Evolutionary conservation across 2,888 invertebrate species (phyloP), one percentile per base, ranked within the genome.

Genomic region (Drosophila anceps): DNA sequence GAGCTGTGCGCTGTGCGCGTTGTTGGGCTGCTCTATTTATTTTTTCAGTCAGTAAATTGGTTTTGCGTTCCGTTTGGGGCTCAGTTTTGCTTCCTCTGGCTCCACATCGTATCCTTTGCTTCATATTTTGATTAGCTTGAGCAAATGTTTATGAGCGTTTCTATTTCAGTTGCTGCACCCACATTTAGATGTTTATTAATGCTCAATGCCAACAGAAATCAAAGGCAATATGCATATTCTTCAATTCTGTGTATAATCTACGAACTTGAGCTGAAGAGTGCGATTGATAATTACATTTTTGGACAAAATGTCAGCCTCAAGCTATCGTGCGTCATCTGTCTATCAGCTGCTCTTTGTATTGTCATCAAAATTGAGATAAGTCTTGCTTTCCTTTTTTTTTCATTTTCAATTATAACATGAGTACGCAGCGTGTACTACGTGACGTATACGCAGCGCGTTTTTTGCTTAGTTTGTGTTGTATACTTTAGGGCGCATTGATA

Each of bases 11-110:
- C 24, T 44, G 18, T 31, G 35, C n/a, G n/a, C 18, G 51, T 15
- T 13, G 39, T 37, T 37, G 54, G 9, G 41, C 2, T 1, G 12
- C 37, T 29, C 35, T 59, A 37, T 37, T 57, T 29, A 27, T 48
- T 46, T 37, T 57, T n/a, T 31, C 15, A 55, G 29, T 13, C 29
- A 5, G 29, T 3, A 74, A 81, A 80, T 81, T 67, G 75, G 51
- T 60, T 80, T 81, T 44, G 59, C 39, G 41, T 44, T 41, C 39
- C 29, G 44, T 48, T 64, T 48, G 68, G 53, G 37, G 27, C 4
- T 15, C 41, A 50, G 39, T 24, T 57, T 33, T 15, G 13, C 5
- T 33, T 46, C 44, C 44, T 46, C 20, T 44, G n/a, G 35, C 20
- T 58, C 44, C 53, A 33, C 51, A 51, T 67, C 50, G 13, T n/a